Evolutionary conservation across 2,797 vertebrate genomes (phyloP), one percentile per base, ranked within the genome.

Genomic region (Basileuterus tristriatus): DNA sequence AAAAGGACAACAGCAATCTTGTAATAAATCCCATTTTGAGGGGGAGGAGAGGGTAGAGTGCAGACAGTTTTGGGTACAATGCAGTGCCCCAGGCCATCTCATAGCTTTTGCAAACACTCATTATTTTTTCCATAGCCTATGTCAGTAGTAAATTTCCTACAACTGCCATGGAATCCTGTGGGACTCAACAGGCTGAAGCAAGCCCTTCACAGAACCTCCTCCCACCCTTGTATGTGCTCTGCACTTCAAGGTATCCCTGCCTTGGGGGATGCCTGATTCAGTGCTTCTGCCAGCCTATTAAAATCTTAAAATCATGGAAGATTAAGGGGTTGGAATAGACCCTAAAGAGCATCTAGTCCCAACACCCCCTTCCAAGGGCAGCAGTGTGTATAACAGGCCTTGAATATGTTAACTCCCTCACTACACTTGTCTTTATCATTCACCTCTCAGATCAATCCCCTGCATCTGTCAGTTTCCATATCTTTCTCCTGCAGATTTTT

Each of bases 81-180:
- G 32, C 36, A 77, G 55, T 77, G 79, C 68, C 60, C 8, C 68
- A 79, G 59, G 83, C 56, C 47, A 78, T 53, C 56, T 80, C 47
- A 36, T 41, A 69, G 43, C 17, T 46, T 56, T 67, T 67, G 47
- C 32, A 90, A 78, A 71, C 21, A 32, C 14, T 70, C 56, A 36
- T 82, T 84, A 53, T 59, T 88, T 83, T 94, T 96, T 81, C 81
- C 83, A 81, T 49, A 90, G 62, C 34, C 46, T 71, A 5, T 53
- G 32, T 71, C 29, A 43, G 41, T 71, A 90, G 50, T 49, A 89
- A 58, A 77, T 63, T 94, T 56, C n/a, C 59, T 83, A 26, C 34
- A 67, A 21, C 39, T 83, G 85, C 58, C 60, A 81, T 16, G 9
- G 32, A 9, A 67, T 27, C 21, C 56, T 34, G 69, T 78, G 67